phyloP scores from a whole-genome alignment of 2,888 invertebrate genomes.

The Hololepta plana region DNA sequence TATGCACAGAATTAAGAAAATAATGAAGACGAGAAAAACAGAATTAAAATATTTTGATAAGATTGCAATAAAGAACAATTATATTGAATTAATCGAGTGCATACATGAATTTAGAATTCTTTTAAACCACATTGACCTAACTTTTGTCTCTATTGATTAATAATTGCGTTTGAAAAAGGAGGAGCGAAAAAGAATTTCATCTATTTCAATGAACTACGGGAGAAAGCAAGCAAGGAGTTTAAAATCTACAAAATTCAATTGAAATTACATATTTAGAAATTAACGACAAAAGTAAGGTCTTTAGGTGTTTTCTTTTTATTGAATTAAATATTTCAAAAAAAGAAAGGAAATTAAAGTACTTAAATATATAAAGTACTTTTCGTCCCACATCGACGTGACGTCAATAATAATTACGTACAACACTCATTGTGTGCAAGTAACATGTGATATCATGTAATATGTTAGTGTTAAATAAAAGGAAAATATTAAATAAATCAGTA shows the following conservation, averaged over 20 bases:
- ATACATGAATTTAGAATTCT: no score
- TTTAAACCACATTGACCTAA: no score
- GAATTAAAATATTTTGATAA: conserved; percentile 26
- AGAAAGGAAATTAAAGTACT: conserved; percentile 16
- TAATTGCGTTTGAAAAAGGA: conserved; percentile 8
- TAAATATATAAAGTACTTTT: conserved; percentile 17
- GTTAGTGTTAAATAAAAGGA: conserved; percentile 27
- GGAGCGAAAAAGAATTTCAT: conserved; percentile 6
- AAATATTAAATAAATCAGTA: conserved; percentile 28
- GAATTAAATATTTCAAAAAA: conserved; percentile 8
- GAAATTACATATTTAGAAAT: conserved; percentile 11
- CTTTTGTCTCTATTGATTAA: no score
- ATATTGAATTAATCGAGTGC: no score
- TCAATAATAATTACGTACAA: conserved; percentile 31
- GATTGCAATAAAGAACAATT: conserved; percentile 25
- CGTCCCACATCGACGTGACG: conserved; percentile 29
- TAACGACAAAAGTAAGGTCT: conserved; percentile 8
- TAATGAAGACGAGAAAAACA: conserved; percentile 6
- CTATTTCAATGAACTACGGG: conserved; percentile 10
- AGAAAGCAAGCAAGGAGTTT: no score
- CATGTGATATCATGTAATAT: conserved; percentile 32
- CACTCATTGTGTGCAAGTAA: conserved; percentile 31
- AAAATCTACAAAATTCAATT: conserved; percentile 2
- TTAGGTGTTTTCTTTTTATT: conserved; percentile 8
- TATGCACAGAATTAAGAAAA: conserved; percentile 5